phyloP scores from a whole-genome alignment of 2,888 invertebrate genomes.

The Eudemis profundana region DNA sequence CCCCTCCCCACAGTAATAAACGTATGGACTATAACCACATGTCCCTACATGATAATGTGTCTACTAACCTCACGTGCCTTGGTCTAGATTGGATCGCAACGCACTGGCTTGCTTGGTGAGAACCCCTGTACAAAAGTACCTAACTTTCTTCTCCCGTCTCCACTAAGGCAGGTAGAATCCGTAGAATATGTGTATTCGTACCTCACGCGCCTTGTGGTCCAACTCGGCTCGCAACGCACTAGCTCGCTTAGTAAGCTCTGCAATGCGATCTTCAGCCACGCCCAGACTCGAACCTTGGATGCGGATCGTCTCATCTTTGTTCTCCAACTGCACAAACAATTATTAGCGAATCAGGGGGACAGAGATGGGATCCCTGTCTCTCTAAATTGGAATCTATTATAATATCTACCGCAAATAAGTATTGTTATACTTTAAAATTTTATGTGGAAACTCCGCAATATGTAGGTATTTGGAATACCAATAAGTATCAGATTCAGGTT shows the following conservation, averaged over 20 bases:
- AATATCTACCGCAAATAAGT: too few species aligned
- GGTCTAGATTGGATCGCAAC: background rate
- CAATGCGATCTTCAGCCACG: conserved; percentile 71
- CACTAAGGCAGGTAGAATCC: too few species aligned
- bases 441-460: too few species aligned
- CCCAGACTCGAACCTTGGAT: conserved; percentile 71
- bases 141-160: too few species aligned
- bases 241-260: conserved; percentile 57
- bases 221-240: conserved; percentile 54
- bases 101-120: background rate
- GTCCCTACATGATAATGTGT: too few species aligned
- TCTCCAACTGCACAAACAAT: conserved; percentile 60
- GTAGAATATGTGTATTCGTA: conserved; percentile 36
- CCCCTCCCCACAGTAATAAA: too few species aligned
- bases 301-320: conserved; percentile 74
- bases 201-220: conserved; percentile 59
- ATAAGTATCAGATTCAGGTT: too few species aligned
- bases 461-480: too few species aligned
- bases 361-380: too few species aligned
- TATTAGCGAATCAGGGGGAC: background rate
- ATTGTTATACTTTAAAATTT: too few species aligned
- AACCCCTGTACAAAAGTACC: background rate
- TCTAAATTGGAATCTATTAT: too few species aligned
- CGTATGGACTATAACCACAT: too few species aligned
- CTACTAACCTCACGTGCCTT: background rate